Evolutionary conservation across 1,140 invertebrate species (phyloP).

Genomic region (Eueides isabella): DNA sequence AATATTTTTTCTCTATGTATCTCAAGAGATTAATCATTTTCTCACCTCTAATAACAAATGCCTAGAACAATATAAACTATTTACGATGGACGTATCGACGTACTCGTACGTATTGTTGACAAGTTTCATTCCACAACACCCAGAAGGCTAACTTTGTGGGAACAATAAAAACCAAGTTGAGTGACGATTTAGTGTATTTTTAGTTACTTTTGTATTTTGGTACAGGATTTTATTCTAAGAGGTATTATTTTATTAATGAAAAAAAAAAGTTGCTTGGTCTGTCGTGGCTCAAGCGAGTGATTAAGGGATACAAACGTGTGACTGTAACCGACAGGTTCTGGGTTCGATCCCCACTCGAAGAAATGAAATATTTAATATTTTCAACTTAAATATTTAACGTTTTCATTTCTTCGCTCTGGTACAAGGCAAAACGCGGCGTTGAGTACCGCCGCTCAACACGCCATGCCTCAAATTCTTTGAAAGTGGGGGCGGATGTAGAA

Average conservation of each 20-base stretch:
- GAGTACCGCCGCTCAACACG: too few relatives aligned
- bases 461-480: too few relatives aligned
- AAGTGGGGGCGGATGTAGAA: too few relatives aligned
- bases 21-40: not conserved
- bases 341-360: too few relatives aligned
- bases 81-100: not conserved
- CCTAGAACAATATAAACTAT: not conserved
- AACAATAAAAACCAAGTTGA: not conserved
- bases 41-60: not conserved
- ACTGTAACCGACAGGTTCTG: too few relatives aligned
- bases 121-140: slow-evolving; percentile 1
- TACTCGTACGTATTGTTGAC: slow-evolving; percentile 9
- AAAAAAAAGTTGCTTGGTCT: too few relatives aligned
- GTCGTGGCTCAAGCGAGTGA: too few relatives aligned
- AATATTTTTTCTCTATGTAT: not conserved
- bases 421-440: too few relatives aligned
- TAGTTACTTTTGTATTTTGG: not conserved
- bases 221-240: not conserved
- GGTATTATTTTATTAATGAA: not conserved
- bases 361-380: too few relatives aligned
- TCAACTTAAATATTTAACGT: too few relatives aligned
- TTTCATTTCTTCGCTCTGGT: too few relatives aligned
- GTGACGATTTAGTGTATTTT: not conserved
- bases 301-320: too few relatives aligned
- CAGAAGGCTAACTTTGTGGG: not conserved